Percentiles rank a stretch among this genome's conserved stretches.
Conservation (phyloP, 37 sponge, comb jelly and placozoan genomes). For the Eunapius fragilis region DNA sequence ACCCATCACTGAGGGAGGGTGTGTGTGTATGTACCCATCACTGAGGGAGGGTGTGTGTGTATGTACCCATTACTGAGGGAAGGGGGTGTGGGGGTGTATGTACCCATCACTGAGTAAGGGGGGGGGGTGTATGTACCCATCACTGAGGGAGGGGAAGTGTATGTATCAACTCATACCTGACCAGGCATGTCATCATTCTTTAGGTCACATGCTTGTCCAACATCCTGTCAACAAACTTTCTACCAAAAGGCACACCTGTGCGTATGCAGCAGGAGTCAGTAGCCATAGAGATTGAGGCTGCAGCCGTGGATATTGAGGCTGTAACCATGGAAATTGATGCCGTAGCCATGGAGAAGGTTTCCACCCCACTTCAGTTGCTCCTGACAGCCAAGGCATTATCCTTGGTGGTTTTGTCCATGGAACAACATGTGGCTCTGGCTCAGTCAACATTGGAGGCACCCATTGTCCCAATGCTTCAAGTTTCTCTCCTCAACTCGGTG, state of each 20-base stretch:
- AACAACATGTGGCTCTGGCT: no score
- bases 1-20: no score
- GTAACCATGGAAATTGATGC: neutral
- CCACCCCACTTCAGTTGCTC: neutral
- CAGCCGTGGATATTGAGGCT: neutral
- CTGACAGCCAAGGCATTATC: neutral
- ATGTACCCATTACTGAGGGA: no score
- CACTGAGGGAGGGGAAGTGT: no score
- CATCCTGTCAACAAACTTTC: neutral
- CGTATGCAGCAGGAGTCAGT: neutral
- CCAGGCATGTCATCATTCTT: neutral
- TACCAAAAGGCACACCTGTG: neutral
- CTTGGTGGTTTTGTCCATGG: neutral
- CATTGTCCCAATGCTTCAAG: conserved; percentile 28
- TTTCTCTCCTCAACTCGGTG: conserved; percentile 36
- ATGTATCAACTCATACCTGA: no score
- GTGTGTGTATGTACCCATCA: no score
- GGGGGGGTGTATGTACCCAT: no score
- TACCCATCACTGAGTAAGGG: no score
- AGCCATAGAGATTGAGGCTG: neutral
- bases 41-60: no score
- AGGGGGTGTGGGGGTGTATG: no score
- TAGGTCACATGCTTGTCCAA: neutral
- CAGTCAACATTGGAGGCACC: neutral
- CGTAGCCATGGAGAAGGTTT: neutral